Conservation (phyloP, 2,888 invertebrate genomes). For the Ashinkailepas kermadecensis region DNA sequence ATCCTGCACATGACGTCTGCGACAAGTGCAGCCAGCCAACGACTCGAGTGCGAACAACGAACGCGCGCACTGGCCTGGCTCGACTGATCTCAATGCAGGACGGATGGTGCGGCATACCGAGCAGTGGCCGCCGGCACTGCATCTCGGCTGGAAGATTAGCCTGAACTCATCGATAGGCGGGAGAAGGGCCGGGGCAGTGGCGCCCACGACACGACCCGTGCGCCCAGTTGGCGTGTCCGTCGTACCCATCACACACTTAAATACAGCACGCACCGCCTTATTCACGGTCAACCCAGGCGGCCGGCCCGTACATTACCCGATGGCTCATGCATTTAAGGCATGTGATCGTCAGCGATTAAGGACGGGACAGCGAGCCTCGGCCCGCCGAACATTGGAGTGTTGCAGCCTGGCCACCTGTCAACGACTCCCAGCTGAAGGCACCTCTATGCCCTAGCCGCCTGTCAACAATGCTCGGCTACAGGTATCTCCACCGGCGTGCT, state of each 20-base stretch:
- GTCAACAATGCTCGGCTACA: too few species aligned
- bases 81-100: not conserved
- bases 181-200: not conserved
- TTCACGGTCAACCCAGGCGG: not conserved
- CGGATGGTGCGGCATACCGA: not conserved
- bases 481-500: too few species aligned
- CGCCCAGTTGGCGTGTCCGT: not conserved
- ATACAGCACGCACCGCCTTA: not conserved
- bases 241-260: not conserved
- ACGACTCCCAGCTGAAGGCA: too few species aligned
- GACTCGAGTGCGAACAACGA: too few species aligned
- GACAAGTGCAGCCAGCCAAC: too few species aligned
- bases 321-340: too few species aligned
- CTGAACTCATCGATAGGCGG: not conserved
- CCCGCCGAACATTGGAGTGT: too few species aligned
- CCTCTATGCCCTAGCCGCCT: too few species aligned
- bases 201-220: not conserved
- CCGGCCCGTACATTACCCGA: not conserved
- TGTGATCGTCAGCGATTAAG: too few species aligned
- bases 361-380: too few species aligned
- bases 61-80: not conserved
- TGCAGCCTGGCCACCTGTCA: too few species aligned
- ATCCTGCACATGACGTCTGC: too few species aligned
- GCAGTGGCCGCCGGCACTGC: not conserved
- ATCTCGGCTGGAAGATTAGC: not conserved